Conservation (phyloP, 2,797 vertebrate species). For the Hoplostethus atlanticus region DNA sequence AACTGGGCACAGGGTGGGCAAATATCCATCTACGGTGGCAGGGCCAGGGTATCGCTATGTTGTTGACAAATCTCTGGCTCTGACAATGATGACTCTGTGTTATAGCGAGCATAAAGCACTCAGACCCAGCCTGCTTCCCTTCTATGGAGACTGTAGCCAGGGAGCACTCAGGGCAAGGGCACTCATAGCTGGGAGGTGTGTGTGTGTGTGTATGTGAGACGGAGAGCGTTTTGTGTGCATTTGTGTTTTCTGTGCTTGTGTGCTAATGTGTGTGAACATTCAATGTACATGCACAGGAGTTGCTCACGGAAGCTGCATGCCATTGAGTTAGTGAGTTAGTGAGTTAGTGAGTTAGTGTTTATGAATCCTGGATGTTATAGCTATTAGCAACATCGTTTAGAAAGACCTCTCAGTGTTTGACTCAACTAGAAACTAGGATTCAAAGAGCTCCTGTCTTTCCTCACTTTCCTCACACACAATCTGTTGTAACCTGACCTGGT, state of each 20-base stretch:
- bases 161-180: slow-evolving; percentile 78
- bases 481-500: slow-evolving; percentile 47
- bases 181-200: slow-evolving; percentile 65
- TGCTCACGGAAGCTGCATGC: slow-evolving; percentile 54
- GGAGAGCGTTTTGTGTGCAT: slow-evolving; percentile 44
- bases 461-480: slow-evolving; percentile 16
- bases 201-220: slow-evolving; percentile 36
- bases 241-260: slow-evolving; percentile 34
- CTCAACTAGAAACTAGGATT: neutral
- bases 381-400: slow-evolving; percentile 52
- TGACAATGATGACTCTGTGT: slow-evolving; percentile 78
- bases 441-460: slow-evolving; percentile 6
- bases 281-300: slow-evolving; percentile 13
- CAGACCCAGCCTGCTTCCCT: slow-evolving; percentile 68
- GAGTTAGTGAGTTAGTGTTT: slow-evolving; percentile 16
- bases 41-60: slow-evolving; percentile 67
- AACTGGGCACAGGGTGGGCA: slow-evolving; percentile 70
- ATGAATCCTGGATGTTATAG: slow-evolving; percentile 51
- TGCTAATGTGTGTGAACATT: slow-evolving; percentile 31
- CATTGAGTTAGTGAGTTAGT: slow-evolving; percentile 34
- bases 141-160: slow-evolving; percentile 70
- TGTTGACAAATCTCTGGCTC: slow-evolving; percentile 83
- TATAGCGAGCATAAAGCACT: slow-evolving; percentile 80
- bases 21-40: slow-evolving; percentile 74
- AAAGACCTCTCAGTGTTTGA: slow-evolving; percentile 17